phyloP scores from a whole-genome alignment of 2,113 vertebrate species.

The Vanacampus margaritifer region DNA sequence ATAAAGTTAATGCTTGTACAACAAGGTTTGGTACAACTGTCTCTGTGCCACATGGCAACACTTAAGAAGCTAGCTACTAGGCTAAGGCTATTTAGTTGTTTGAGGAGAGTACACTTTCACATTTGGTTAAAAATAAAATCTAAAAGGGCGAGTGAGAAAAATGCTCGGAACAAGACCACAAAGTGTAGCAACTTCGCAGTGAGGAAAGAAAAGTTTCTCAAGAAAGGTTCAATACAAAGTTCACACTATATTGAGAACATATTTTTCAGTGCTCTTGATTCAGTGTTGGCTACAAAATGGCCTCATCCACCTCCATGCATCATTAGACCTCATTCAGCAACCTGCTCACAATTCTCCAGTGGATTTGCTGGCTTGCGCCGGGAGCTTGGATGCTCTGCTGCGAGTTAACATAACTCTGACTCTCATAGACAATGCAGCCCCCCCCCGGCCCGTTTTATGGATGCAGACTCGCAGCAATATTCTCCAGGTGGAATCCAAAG shows the following conservation, averaged over 20 bases:
- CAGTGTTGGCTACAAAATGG: constrained; percentile 23
- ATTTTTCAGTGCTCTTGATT: constrained; percentile 20
- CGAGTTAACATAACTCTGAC: constrained; percentile 37
- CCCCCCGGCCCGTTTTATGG: constrained; percentile 25
- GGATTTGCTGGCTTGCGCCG: constrained; percentile 27
- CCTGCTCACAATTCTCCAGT: constrained; percentile 25
- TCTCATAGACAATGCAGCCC: constrained; percentile 28
- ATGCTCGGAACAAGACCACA: not conserved
- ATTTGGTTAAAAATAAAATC: too few relatives aligned
- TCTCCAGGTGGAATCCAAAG: constrained; percentile 19
- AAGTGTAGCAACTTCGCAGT: not conserved
- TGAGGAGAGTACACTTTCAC: too few relatives aligned
- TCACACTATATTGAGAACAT: constrained; percentile 7
- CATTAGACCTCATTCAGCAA: constrained; percentile 31
- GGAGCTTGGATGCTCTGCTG: constrained; percentile 9
- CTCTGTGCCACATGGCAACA: too few relatives aligned
- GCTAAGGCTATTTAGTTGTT: too few relatives aligned
- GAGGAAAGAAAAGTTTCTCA: not conserved
- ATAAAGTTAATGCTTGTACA: too few relatives aligned
- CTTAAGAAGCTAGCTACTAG: too few relatives aligned
- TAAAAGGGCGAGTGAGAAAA: not conserved
- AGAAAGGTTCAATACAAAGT: not conserved
- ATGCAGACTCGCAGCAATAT: constrained; percentile 17
- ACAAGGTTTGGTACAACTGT: too few relatives aligned
- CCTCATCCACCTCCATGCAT: constrained; percentile 29